Base-by-base conservation (phyloP, 53 echinoderm and acorn worm genomes). In the Antedon mediterranea region DNA sequence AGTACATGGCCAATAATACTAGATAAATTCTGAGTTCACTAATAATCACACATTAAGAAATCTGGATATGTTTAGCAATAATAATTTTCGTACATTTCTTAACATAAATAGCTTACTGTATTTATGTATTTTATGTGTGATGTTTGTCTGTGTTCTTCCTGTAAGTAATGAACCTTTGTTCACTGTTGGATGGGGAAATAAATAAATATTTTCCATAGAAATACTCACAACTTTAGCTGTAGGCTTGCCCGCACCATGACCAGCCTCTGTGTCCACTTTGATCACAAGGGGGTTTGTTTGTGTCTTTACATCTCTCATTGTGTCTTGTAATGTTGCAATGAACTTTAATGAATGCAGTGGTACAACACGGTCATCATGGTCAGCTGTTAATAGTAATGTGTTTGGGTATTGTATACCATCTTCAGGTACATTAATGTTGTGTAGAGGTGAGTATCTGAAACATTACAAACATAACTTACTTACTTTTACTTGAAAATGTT, bases 171-270 rank as follows among this genome's bases (percentile, higher is more conserved):
- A n/a, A n/a, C n/a, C n/a, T n/a, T n/a, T n/a, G n/a, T n/a, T n/a
- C n/a, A n/a, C n/a, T n/a, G n/a, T n/a, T n/a, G n/a, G n/a, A n/a
- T n/a, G n/a, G n/a, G n/a, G n/a, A n/a, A n/a, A n/a, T n/a, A n/a
- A n/a, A n/a, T n/a, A n/a, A n/a, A n/a, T n/a, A n/a, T n/a, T n/a
- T n/a, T n/a, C n/a, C n/a, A n/a, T n/a, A n/a, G n/a, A n/a, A n/a
- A n/a, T 30, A 83, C 87, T 83, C 76, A 94, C 94, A 81, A 91
- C 83, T 90, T 94, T 94, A 43, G 91, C 90, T 30, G 94, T 94
- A 8, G 94, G 94, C 77, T 94, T 94, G 23, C 94, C 94, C 11
- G 89, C 89, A 2, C 94, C 94, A 33, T 94, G 94, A 3, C 94
- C 94, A 37, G 94, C 87, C 77, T 94, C 91, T 71, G 94, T 94